A percentile compares a stretch with the other conserved stretches of the same genome.
phyloP scores from a whole-genome alignment of 2,113 vertebrate species.

The Pica pica region DNA sequence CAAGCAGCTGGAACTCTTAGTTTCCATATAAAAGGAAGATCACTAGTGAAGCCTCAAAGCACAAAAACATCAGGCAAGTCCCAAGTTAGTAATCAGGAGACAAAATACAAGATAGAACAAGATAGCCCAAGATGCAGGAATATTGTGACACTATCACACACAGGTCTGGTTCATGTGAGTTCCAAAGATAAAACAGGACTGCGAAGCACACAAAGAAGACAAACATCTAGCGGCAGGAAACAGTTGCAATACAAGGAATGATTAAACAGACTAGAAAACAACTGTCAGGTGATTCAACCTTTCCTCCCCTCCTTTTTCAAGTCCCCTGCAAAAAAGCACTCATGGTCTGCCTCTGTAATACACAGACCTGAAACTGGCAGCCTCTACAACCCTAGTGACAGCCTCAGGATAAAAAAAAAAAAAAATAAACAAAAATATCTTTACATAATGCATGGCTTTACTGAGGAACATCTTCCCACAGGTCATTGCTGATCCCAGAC shows the following conservation, averaged over 20 bases:
- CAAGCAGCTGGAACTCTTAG: not conserved
- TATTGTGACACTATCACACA: not conserved
- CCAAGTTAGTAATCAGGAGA: not conserved
- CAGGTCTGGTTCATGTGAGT: not conserved
- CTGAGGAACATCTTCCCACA: not conserved
- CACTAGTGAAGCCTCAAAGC: not conserved
- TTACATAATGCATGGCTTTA: not conserved
- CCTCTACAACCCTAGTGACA: not conserved
- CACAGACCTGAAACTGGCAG: not conserved
- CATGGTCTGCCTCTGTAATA: not conserved
- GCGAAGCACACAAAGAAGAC: not conserved
- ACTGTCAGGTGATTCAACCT: not conserved
- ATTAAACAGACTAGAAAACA: not conserved
- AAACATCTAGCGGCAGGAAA: not conserved
- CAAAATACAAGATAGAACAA: not conserved
- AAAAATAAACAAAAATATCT: not conserved
- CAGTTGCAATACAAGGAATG: not conserved
- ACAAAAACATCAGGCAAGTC: not conserved
- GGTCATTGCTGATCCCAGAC: not conserved
- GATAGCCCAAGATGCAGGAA: not conserved
- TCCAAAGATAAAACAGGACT: not conserved
- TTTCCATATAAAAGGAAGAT: not conserved
- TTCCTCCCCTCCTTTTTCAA: not conserved
- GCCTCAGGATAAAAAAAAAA: not conserved
- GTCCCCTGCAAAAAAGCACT: not conserved